These are phyloP conservation scores for Lasiurus cinereus DNA, from an alignment of 2,113 vertebrate species.

Conservation along the genomic window DNA sequence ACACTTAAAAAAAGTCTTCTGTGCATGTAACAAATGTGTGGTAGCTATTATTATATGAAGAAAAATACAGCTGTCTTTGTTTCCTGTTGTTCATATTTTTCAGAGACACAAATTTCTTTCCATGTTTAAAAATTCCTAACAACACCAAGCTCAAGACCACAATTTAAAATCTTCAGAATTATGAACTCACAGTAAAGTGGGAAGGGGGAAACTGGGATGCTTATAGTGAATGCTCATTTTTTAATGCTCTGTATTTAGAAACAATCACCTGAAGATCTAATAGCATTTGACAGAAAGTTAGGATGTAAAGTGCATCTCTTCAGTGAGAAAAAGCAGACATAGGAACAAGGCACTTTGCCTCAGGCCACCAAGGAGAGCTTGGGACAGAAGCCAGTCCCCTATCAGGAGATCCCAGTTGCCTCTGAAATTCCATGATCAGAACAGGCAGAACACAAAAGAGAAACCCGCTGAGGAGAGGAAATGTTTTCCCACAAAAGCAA, in stretches of 20 bases:
- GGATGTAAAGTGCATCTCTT: background rate
- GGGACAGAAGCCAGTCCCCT: conserved; percentile 70
- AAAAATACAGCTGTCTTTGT: conserved; percentile 14
- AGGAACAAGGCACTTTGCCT: conserved; percentile 25
- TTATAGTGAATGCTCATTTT: background rate
- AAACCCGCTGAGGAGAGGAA: conserved; percentile 84
- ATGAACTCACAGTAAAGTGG: background rate
- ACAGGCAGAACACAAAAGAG: conserved; percentile 83
- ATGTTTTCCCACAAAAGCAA: conserved; percentile 86
- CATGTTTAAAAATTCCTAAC: background rate
- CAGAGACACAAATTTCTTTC: background rate
- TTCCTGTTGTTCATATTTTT: conserved; percentile 28
- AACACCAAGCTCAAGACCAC: background rate
- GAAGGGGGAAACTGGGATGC: background rate
- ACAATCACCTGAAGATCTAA: background rate
- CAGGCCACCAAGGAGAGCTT: background rate
- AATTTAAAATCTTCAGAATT: background rate
- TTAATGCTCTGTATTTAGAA: background rate
- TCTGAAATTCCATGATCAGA: conserved; percentile 76
- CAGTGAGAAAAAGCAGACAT: conserved; percentile 28
- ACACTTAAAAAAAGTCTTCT: background rate
- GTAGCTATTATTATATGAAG: background rate
- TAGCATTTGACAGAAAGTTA: background rate
- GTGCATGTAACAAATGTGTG: background rate
- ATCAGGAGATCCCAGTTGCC: conserved; percentile 78